Percentiles rank a stretch among this genome's conserved stretches.
phyloP scores from a whole-genome alignment of 2,113 vertebrate genomes.

The Lipophrys pholis region DNA sequence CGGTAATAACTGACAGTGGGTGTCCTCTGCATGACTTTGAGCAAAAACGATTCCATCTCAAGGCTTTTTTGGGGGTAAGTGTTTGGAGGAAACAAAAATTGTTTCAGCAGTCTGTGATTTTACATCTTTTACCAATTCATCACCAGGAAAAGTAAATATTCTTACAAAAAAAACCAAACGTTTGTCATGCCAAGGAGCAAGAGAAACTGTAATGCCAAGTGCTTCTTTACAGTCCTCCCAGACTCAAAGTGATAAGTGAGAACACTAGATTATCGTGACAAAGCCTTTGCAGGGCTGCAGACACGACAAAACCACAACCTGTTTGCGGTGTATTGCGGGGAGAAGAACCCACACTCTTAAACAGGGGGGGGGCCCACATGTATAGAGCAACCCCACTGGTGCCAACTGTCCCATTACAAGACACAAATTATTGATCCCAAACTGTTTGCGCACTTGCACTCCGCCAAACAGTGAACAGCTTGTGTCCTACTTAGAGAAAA shows the following conservation, averaged over 20 bases:
- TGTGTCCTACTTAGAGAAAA: slow-evolving; percentile 22
- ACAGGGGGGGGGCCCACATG: slow-evolving; percentile 8
- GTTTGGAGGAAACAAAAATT: no score
- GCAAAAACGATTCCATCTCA: slow-evolving; percentile 26
- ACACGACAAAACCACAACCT: not conserved
- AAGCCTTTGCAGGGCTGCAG: slow-evolving; percentile 7
- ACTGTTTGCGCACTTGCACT: slow-evolving; percentile 22
- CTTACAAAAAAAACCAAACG: not conserved
- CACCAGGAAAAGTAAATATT: no score
- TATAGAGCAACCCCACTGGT: slow-evolving; percentile 4
- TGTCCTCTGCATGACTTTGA: slow-evolving; percentile 10
- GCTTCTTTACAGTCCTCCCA: not conserved
- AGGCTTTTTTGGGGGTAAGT: no score
- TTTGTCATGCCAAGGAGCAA: slow-evolving; percentile 5
- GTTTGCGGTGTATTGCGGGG: slow-evolving; percentile 12
- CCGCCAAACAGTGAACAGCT: slow-evolving; percentile 34
- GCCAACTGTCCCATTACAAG: slow-evolving; percentile 44
- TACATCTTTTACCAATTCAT: no score
- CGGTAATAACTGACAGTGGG: not conserved
- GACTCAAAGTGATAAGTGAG: slow-evolving; percentile 12
- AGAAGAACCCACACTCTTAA: slow-evolving; percentile 15
- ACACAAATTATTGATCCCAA: slow-evolving; percentile 49
- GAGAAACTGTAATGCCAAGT: no score
- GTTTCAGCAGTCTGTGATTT: no score
- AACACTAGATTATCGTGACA: slow-evolving; percentile 9